These are phyloP conservation scores for Rhagoletis pomonella DNA, from an alignment of 1,140 invertebrate genomes.

Conservation along the genomic window DNA sequence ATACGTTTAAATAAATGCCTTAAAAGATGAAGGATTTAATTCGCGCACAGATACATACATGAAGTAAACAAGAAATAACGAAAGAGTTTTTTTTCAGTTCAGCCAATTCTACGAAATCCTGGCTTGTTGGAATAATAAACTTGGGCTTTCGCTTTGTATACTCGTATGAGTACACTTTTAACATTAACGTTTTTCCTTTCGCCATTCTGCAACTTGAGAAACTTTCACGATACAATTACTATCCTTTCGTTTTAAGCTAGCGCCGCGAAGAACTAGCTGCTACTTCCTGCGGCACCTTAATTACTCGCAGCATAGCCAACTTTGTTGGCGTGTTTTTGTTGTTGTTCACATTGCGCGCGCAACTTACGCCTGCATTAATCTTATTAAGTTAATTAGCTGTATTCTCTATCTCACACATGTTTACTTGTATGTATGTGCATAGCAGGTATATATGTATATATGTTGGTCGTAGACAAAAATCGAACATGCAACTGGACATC, in stretches of 20 bases:
- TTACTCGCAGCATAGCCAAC: not conserved
- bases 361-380: not conserved
- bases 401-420: not conserved
- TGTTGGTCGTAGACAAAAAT: too few relatives aligned
- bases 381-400: not conserved
- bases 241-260: not conserved
- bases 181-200: not conserved
- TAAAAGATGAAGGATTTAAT: too few relatives aligned
- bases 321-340: not conserved
- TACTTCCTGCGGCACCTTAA: not conserved
- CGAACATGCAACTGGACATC: not conserved
- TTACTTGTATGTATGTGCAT: not conserved
- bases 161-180: too few relatives aligned
- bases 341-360: not conserved
- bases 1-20: too few relatives aligned
- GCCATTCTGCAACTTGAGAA: not conserved
- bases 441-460: not conserved
- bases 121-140: too few relatives aligned
- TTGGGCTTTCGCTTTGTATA: too few relatives aligned
- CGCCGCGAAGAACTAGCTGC: not conserved
- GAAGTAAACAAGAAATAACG: too few relatives aligned
- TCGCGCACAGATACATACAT: too few relatives aligned
- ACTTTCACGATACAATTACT: not conserved
- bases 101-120: too few relatives aligned
- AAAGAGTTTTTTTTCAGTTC: too few relatives aligned